Evolutionary conservation across 2,888 invertebrate genomes (phyloP), one percentile per base, ranked within the genome.

Genomic region (Helobdella robusta): DNA sequence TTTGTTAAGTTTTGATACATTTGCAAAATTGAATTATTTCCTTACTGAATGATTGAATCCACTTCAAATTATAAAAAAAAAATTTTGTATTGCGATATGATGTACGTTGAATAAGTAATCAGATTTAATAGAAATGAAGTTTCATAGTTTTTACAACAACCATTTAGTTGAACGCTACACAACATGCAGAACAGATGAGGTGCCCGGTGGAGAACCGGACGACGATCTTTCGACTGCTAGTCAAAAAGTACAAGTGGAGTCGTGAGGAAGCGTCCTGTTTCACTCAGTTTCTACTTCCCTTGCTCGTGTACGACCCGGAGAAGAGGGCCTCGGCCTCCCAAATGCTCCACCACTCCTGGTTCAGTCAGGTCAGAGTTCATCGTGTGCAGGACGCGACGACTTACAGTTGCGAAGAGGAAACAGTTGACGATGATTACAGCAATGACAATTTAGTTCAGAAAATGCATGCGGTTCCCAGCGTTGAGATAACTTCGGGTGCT

Each of bases 291-390:
- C 59, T 66, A 20, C 46, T 59, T 5, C 66, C 66, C 23, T 64
- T 66, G 66, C 66, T 66, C 28, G 58, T 50, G 30, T 66, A 59
- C 25, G 64, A 64, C 20, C 63, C 66, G 28, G 32, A 48, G 34
- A 15, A 32, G 20, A 52, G 66, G 34, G 63, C 58, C n/a, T 48
- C 46, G 2, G 66, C 66, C 20, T 20, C 50, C 15, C 32, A 66
- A 23, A 56, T 56, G 34, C 50, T 66, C 44, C 6, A 56, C 8
- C 64, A 63, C 34, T 28, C 34, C n/a, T 66, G 66, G 66, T 34
- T 66, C 48, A n/a, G n/a, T n/a, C n/a, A n/a, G n/a, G n/a, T n/a
- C n/a, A n/a, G n/a, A n/a, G n/a, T n/a, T n/a, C n/a, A n/a, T n/a
- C n/a, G n/a, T n/a, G n/a, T n/a, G n/a, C n/a, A n/a, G n/a, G n/a